Percentiles rank a stretch among this genome's conserved stretches.
Conservation (phyloP, 23 tunicate genomes). For the Ascidia mentula region DNA sequence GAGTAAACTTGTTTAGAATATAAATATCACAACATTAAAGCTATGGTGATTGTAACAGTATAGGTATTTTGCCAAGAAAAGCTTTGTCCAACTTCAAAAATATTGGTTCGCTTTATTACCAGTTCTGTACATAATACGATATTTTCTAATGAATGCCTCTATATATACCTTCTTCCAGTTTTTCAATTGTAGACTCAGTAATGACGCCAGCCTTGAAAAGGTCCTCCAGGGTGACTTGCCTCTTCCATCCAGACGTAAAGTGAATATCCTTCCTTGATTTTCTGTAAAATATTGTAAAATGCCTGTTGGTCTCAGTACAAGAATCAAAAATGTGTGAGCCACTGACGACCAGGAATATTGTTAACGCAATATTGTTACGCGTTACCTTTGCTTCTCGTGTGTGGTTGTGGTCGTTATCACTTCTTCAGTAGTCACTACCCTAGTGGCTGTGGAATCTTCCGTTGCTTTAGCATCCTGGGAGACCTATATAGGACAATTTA, state of each 20-base stretch:
- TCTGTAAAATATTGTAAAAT: no score
- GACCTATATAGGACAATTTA: no score
- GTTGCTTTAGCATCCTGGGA: background rate
- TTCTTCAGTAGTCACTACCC: background rate
- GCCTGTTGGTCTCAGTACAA: no score
- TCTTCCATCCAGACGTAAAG: slow-evolving; percentile 97
- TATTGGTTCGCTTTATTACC: no score
- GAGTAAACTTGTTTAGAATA: no score
- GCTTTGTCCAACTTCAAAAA: no score
- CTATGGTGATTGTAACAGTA: no score
- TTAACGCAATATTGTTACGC: no score
- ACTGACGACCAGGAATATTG: no score
- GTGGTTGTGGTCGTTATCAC: background rate
- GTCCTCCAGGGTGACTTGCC: slow-evolving; percentile 69
- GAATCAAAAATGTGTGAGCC: no score
- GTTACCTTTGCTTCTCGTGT: background rate
- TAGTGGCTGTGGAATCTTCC: background rate
- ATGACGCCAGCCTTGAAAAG: slow-evolving; percentile 85
- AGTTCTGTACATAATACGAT: background rate
- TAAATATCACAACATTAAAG: no score
- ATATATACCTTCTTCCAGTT: slow-evolving; percentile 71
- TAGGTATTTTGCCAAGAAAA: no score
- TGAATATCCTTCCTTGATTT: slow-evolving; percentile 78
- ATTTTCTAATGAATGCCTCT: background rate
- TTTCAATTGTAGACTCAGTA: slow-evolving; percentile 46